These are phyloP conservation scores for Nyleta sp. DNA, from an alignment of 2,888 invertebrate genomes.

Conservation along the genomic window DNA sequence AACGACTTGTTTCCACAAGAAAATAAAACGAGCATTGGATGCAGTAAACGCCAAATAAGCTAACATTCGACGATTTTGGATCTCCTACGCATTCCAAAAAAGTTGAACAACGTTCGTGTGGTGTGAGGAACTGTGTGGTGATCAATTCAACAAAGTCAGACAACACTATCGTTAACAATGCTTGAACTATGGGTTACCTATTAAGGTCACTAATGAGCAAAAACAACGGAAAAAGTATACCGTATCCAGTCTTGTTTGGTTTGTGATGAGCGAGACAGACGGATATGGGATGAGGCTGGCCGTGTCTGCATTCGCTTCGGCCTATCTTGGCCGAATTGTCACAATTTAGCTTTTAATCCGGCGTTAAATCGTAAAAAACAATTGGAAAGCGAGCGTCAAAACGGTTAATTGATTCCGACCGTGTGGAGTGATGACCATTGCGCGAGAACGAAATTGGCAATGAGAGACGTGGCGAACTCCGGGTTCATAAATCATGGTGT, in stretches of 20 bases:
- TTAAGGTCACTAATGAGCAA: constrained; percentile 65
- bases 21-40: constrained; percentile 73
- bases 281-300: not conserved
- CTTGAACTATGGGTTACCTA: constrained; percentile 68
- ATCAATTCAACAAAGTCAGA: constrained; percentile 70
- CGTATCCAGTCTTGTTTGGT: constrained; percentile 67
- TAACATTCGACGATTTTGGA: constrained; percentile 73
- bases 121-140: constrained; percentile 62
- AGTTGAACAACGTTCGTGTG: constrained; percentile 62
- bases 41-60: constrained; percentile 70
- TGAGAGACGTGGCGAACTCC: constrained; percentile 27
- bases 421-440: constrained; percentile 7
- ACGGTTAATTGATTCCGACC: constrained; percentile 25
- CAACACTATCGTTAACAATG: constrained; percentile 73
- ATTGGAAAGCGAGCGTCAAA: constrained; percentile 8
- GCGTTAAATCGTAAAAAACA: not conserved
- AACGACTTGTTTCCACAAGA: constrained; percentile 50
- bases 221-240: constrained; percentile 56
- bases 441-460: constrained; percentile 24
- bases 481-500: constrained; percentile 40
- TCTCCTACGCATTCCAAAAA: constrained; percentile 78
- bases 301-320: constrained; percentile 1
- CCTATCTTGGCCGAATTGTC: constrained; percentile 14
- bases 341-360: constrained; percentile 11
- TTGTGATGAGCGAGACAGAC: constrained; percentile 21